These are phyloP conservation scores for Stegostoma tigrinum DNA, from an alignment of 2,113 vertebrate species.

Conservation along the genomic window DNA sequence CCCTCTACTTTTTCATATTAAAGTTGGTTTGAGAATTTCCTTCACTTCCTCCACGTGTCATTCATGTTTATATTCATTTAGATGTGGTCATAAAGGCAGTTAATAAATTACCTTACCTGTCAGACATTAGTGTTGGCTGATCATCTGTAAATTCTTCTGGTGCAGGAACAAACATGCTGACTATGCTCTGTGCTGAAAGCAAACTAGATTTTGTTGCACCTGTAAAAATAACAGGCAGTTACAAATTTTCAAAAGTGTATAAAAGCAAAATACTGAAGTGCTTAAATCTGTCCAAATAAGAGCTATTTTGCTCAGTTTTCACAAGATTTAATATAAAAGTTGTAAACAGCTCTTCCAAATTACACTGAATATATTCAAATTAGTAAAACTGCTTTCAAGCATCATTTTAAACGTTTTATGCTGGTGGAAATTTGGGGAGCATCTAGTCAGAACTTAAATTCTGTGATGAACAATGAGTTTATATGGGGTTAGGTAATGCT, in stretches of 20 bases:
- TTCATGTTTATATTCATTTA: background rate
- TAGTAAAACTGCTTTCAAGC: background rate
- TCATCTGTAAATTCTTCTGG: conserved; percentile 96
- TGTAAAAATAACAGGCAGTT: conserved; percentile 44
- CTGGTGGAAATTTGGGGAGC: background rate
- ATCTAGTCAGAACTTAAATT: background rate
- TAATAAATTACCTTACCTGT: conserved; percentile 66
- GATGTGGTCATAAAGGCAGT: background rate
- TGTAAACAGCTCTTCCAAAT: background rate
- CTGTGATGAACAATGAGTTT: background rate
- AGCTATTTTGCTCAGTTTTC: background rate
- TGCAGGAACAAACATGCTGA: conserved; percentile 95
- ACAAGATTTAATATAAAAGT: background rate
- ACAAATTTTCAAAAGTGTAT: background rate
- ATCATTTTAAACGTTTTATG: background rate
- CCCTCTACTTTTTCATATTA: background rate
- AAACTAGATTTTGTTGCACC: conserved; percentile 92
- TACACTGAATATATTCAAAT: background rate
- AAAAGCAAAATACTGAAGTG: background rate
- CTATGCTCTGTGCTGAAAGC: conserved; percentile 89
- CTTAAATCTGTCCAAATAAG: background rate
- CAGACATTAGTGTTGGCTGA: conserved; percentile 86
- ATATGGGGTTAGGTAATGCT: background rate
- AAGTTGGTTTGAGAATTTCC: background rate
- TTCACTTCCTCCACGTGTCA: background rate